A percentile compares a stretch with the other conserved stretches of the same genome.
Evolutionary conservation across 1,140 invertebrate genomes (phyloP).

Genomic region (Epicauta chinensis): DNA sequence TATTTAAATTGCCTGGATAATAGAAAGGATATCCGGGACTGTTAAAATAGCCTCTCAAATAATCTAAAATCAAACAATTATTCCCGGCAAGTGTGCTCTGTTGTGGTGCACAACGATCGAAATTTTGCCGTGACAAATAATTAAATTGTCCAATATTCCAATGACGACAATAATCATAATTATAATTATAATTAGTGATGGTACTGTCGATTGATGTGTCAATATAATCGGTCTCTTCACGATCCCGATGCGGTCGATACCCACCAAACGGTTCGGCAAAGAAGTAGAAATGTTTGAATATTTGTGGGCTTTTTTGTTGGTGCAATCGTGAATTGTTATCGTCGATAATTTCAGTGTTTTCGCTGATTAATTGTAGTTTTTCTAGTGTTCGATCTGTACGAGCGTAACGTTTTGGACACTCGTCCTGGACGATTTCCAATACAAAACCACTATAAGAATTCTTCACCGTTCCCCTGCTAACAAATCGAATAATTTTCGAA

Average conservation of each 20-base stretch:
- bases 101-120: constrained; percentile 14
- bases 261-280: constrained; percentile 25
- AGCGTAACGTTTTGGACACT: constrained; percentile 39
- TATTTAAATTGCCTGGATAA: constrained; percentile 31
- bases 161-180: constrained; percentile 18
- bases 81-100: background rate
- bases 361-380: constrained; percentile 18
- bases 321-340: background rate
- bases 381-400: constrained; percentile 19
- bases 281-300: constrained; percentile 31
- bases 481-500: constrained; percentile 41
- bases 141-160: constrained; percentile 27
- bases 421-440: constrained; percentile 50
- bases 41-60: constrained; percentile 31
- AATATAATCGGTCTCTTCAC: constrained; percentile 29
- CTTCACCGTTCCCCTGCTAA: constrained; percentile 22
- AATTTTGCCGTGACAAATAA: constrained; percentile 7
- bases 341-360: constrained; percentile 21
- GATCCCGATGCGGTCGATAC: constrained; percentile 17
- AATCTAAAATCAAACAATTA: constrained; percentile 27
- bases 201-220: constrained; percentile 23
- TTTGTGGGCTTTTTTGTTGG: background rate
- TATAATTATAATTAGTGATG: constrained; percentile 15
- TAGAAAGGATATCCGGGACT: constrained; percentile 36
- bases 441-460: constrained; percentile 45